Percentiles rank a stretch among this genome's conserved stretches.
Evolutionary conservation across 2,113 vertebrate species (phyloP).

Genomic region (Trinectes maculatus): DNA sequence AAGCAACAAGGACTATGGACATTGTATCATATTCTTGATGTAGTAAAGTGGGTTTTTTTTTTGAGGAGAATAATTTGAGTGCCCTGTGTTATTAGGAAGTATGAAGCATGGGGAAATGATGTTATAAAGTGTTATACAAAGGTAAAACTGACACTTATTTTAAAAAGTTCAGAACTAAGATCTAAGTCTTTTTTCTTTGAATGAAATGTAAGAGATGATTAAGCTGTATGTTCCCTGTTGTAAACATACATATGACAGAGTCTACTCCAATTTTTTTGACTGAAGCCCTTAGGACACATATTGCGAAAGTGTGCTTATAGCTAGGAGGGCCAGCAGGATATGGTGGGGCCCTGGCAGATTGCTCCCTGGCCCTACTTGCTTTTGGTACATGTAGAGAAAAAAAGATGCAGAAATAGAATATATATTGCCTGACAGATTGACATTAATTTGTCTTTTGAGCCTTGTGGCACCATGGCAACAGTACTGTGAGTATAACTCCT

Average conservation of each 20-base stretch:
- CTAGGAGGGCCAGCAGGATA: neutral
- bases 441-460: conserved; percentile 1
- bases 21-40: conserved; percentile 22
- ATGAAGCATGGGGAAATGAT: conserved; percentile 34
- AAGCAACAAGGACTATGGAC: conserved; percentile 15
- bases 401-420: neutral
- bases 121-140: conserved; percentile 33
- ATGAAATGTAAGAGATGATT: conserved; percentile 15
- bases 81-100: conserved; percentile 43
- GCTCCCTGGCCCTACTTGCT: neutral
- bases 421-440: neutral
- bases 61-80: conserved; percentile 16
- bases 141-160: conserved; percentile 39
- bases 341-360: neutral
- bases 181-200: conserved; percentile 21
- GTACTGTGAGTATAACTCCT: neutral
- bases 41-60: conserved; percentile 24
- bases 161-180: conserved; percentile 34
- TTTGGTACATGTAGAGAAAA: neutral
- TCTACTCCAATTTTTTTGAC: conserved; percentile 16
- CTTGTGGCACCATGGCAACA: conserved; percentile 12
- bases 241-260: neutral
- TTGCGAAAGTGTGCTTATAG: neutral
- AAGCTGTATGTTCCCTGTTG: neutral
- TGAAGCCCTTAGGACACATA: no score